Base-by-base conservation (phyloP, 2,888 invertebrate genomes). In the Zaprionus obscuricornis region DNA sequence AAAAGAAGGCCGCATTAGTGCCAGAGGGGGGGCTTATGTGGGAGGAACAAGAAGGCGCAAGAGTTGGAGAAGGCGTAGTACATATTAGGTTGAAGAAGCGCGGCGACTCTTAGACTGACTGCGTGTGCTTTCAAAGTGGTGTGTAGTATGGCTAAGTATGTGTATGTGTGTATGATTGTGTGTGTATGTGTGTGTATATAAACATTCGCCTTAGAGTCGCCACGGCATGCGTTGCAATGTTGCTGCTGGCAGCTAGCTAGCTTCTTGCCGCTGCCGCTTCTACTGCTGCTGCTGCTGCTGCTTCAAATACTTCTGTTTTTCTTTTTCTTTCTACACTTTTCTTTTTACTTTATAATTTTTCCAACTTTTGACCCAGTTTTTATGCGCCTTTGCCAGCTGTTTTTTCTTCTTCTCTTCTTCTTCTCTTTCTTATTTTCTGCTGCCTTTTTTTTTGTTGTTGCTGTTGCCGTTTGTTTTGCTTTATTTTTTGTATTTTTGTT, bases 291-390 rank as follows among this genome's bases (percentile, higher is more conserved):
- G 34, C 24, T 17, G 29, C 27, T 20, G n/a, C n/a, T n/a, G n/a
- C n/a, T n/a, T n/a, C n/a, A n/a, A n/a, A n/a, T n/a, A n/a, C n/a
- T 47, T 51, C 39, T 45, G 55, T 51, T 64, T 47, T 62, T 62
- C 46, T 57, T 67, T 52, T 39, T 43, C 37, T 74, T 74, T 66
- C 66, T 46, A 74, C 78, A 82, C 78, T 84, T 81, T 84, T 84
- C 82, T 69, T 74, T 57, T 66, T 79, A 62, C 62, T 73, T 84
- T 67, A 81, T 75, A 82, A 73, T 82, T 82, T 82, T 85, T 83
- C 79, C 81, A 85, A 85, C 83, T 75, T 85, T 83, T 81, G 81
- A 83, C 81, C 81, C 71, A 81, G 76, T 79, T 79, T 75, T 55
- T 47, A 40, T 62, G 72, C 65, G 70, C 51, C 72, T n/a, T n/a